Conservation (phyloP, 2,797 vertebrate species). For the Tinamus major region DNA sequence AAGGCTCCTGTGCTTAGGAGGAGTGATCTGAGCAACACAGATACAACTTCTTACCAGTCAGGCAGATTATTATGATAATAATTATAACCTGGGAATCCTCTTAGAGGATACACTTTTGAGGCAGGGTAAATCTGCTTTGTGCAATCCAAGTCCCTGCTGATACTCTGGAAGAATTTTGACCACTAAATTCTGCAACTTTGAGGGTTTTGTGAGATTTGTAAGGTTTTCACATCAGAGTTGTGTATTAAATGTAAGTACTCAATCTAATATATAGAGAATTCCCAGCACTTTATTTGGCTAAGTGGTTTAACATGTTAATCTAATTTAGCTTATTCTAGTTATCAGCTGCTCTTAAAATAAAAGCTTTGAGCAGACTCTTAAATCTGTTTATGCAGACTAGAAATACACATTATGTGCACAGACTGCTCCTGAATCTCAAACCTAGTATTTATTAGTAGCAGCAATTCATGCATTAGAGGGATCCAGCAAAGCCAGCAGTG, state of each 20-base stretch:
- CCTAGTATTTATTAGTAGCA: background rate
- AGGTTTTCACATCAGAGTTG: fast-evolving
- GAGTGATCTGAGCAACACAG: background rate
- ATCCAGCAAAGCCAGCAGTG: background rate
- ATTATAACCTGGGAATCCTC: background rate
- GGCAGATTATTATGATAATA: background rate
- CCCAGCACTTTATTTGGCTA: background rate
- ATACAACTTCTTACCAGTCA: background rate
- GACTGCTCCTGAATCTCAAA: background rate
- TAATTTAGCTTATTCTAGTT: conserved; percentile 22
- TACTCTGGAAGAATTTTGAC: background rate
- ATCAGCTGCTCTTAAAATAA: conserved; percentile 31
- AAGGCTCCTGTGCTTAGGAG: background rate
- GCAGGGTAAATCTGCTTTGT: background rate
- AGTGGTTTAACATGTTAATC: conserved; percentile 29
- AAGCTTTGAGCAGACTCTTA: background rate
- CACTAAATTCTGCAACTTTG: background rate
- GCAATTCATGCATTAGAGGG: background rate
- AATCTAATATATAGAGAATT: background rate
- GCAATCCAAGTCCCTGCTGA: background rate
- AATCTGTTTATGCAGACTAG: background rate
- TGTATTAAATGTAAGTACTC: background rate
- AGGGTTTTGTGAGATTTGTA: background rate
- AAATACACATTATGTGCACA: background rate
- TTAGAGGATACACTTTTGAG: background rate